Percentiles rank a stretch among this genome's conserved stretches.
These are phyloP conservation scores for Lasioglossum calceatum DNA, from an alignment of 2,888 invertebrate genomes.

Conservation along the genomic window DNA sequence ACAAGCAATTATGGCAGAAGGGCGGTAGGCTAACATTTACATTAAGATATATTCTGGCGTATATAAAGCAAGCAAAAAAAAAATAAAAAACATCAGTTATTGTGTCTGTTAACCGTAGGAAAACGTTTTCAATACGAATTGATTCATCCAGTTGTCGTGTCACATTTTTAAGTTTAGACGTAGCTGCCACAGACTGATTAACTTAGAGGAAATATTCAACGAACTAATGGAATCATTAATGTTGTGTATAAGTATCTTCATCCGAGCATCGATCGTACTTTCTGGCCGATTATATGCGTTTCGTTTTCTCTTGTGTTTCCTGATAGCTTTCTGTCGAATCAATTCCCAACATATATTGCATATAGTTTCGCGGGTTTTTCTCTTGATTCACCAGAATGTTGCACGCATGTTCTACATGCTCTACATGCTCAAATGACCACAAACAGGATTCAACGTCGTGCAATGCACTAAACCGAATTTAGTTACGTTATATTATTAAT, in stretches of 20 bases:
- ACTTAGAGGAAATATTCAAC: constrained; percentile 59
- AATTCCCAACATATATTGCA: no score
- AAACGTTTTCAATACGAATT: constrained; percentile 48
- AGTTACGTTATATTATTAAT: constrained; percentile 23
- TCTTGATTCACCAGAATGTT: no score
- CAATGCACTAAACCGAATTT: constrained; percentile 59
- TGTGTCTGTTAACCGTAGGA: constrained; percentile 50
- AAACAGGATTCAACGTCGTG: constrained; percentile 45
- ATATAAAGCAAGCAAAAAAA: constrained; percentile 38
- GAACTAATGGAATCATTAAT: constrained; percentile 59
- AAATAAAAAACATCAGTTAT: constrained; percentile 44
- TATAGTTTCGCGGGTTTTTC: no score
- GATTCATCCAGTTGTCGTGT: constrained; percentile 52
- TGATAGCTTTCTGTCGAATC: constrained; percentile 14
- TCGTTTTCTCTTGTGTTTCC: constrained; percentile 21
- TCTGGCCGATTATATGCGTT: constrained; percentile 24
- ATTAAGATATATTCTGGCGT: constrained; percentile 58
- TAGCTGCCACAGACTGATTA: constrained; percentile 62
- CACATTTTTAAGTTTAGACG: constrained; percentile 55
- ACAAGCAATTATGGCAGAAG: constrained; percentile 54
- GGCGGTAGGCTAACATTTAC: constrained; percentile 54
- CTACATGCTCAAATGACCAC: constrained; percentile 51
- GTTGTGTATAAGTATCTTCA: constrained; percentile 53
- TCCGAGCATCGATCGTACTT: constrained; percentile 53
- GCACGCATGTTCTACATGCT: neutral